These are phyloP conservation scores for Paralinhomoeus sp. DNA, from an alignment of 2,888 invertebrate genomes.

Conservation along the genomic window DNA sequence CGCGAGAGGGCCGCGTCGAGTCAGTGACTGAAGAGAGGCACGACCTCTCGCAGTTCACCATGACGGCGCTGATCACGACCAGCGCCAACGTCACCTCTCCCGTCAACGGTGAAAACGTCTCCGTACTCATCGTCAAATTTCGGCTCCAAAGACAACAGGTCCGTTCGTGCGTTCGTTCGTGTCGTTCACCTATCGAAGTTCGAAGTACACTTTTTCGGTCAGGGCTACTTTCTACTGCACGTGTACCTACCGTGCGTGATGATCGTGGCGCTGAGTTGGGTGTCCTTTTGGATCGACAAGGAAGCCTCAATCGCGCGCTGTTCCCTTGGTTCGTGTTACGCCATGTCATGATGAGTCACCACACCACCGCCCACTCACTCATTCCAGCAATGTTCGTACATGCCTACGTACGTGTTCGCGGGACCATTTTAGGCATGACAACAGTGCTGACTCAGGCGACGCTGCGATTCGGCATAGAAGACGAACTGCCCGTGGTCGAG, in stretches of 20 bases:
- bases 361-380: background rate
- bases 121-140: too few relatives aligned
- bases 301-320: conserved; percentile 59
- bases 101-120: too few relatives aligned
- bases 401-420: background rate
- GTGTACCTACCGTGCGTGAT: conserved; percentile 33
- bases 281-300: conserved; percentile 35
- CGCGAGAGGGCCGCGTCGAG: too few relatives aligned
- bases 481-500: conserved; percentile 54
- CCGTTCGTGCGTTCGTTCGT: too few relatives aligned
- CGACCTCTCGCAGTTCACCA: too few relatives aligned
- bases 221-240: conserved; percentile 44
- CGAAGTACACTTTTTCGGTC: too few relatives aligned
- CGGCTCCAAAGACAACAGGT: too few relatives aligned
- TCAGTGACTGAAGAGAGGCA: too few relatives aligned
- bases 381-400: background rate
- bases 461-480: conserved; percentile 42
- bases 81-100: too few relatives aligned
- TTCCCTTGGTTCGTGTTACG: conserved; percentile 46
- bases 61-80: too few relatives aligned
- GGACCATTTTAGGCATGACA: conserved; percentile 52
- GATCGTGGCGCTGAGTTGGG: conserved; percentile 38
- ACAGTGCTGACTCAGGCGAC: conserved; percentile 62
- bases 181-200: too few relatives aligned
- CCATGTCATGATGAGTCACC: too few relatives aligned